These are phyloP conservation scores for Heliocidaris tuberculata DNA, from an alignment of 35 echinoderm and acorn worm species.

Conservation along the genomic window DNA sequence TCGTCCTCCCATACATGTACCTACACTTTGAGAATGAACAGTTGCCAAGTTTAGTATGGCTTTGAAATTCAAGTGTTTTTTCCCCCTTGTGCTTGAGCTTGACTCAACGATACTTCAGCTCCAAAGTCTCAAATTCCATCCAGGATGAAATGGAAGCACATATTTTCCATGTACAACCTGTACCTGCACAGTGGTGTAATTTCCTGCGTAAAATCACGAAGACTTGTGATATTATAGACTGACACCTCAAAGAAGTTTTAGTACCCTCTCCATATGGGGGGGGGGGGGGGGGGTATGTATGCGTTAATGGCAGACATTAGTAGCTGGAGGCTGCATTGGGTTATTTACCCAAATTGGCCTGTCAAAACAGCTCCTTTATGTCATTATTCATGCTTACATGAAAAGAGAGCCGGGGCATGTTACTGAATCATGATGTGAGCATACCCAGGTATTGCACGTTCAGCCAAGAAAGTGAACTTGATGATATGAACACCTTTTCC, in stretches of 20 bases:
- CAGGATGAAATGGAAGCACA: background rate
- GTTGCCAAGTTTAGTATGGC: no score
- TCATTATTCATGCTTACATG: conserved; percentile 36
- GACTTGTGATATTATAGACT: background rate
- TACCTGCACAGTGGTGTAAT: background rate
- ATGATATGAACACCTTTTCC: background rate
- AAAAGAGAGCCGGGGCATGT: background rate
- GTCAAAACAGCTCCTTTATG: conserved; percentile 17
- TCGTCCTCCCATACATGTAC: no score
- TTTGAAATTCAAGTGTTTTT: no score
- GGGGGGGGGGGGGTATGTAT: background rate
- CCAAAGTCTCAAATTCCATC: no score
- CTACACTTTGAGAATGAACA: no score
- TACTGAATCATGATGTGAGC: background rate
- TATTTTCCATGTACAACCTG: background rate
- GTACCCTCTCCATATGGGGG: background rate
- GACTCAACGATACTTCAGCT: no score
- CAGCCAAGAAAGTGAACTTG: no score
- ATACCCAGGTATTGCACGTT: background rate
- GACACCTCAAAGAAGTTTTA: background rate
- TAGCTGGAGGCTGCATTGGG: background rate
- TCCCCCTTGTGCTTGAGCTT: no score
- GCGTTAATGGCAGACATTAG: background rate
- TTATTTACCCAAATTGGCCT: conserved; percentile 34
- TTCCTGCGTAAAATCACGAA: background rate